Percentiles rank a stretch among this genome's conserved stretches.
Conservation (phyloP, 2,888 invertebrate genomes). For the Podotricha telesiphe region DNA sequence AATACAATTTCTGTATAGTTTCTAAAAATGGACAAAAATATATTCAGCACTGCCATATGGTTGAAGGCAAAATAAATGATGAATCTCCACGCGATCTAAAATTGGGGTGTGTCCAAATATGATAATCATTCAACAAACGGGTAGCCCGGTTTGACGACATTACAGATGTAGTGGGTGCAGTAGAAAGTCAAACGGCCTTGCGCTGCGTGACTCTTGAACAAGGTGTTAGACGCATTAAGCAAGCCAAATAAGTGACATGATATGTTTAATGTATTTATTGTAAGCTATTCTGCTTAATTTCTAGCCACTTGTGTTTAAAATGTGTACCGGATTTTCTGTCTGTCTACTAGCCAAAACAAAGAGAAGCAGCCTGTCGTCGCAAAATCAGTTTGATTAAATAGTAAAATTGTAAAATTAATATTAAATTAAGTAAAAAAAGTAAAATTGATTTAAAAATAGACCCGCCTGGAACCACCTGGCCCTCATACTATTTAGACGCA, state of each 20-base stretch:
- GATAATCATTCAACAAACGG: slow-evolving; percentile 58
- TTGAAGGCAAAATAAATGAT: not conserved
- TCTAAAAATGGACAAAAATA: not conserved
- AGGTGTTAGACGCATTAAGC: slow-evolving; percentile 26
- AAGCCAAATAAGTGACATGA: not conserved
- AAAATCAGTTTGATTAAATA: too few species aligned
- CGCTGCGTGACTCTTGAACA: slow-evolving; percentile 44
- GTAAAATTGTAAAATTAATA: too few species aligned
- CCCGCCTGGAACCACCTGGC: too few species aligned
- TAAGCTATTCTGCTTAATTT: not conserved
- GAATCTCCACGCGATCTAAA: slow-evolving; percentile 27
- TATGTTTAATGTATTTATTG: not conserved
- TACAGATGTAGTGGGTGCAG: slow-evolving; percentile 59
- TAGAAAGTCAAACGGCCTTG: slow-evolving; percentile 76
- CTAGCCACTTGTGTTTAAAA: not conserved
- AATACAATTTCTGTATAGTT: too few species aligned
- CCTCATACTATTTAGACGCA: too few species aligned
- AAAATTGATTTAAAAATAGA: too few species aligned
- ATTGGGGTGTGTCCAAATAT: slow-evolving; percentile 56
- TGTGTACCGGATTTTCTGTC: too few species aligned
- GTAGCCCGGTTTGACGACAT: slow-evolving; percentile 72
- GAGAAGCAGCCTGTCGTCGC: too few species aligned
- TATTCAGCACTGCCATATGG: not conserved
- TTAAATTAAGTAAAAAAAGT: too few species aligned
- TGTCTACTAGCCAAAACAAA: too few species aligned